Evolutionary conservation across 2,797 vertebrate species (phyloP).

Genomic region (Pseudocheirus occidentalis): DNA sequence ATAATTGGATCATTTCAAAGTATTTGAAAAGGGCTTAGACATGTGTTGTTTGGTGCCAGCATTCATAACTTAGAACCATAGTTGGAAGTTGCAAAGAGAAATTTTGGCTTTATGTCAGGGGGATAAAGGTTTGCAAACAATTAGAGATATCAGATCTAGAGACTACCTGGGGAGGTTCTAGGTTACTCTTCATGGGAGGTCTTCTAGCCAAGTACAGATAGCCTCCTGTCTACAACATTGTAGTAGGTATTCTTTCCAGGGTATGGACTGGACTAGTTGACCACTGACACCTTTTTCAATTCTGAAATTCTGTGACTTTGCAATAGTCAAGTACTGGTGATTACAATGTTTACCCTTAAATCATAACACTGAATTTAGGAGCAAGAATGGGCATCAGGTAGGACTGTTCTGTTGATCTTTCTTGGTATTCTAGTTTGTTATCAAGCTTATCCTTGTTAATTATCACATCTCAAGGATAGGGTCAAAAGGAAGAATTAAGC

Average conservation of each 20-base stretch:
- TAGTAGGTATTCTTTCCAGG: neutral
- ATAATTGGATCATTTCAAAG: neutral
- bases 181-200: neutral
- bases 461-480: neutral
- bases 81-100: neutral
- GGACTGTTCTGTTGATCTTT: neutral
- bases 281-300: neutral
- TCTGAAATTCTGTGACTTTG: neutral
- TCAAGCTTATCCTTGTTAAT: neutral
- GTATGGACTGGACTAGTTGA: neutral
- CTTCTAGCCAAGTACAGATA: neutral
- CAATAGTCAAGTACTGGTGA: neutral
- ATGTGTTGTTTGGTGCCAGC: neutral
- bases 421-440: neutral
- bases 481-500: neutral
- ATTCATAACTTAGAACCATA: neutral
- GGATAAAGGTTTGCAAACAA: neutral
- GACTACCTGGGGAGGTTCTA: neutral
- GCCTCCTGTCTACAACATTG: neutral
- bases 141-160: neutral
- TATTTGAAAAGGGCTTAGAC: neutral
- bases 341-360: neutral
- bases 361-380: neutral
- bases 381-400: neutral
- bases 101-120: neutral